phyloP scores from a whole-genome alignment of 2,113 vertebrate species.

The Odontophorus gujanensis region DNA sequence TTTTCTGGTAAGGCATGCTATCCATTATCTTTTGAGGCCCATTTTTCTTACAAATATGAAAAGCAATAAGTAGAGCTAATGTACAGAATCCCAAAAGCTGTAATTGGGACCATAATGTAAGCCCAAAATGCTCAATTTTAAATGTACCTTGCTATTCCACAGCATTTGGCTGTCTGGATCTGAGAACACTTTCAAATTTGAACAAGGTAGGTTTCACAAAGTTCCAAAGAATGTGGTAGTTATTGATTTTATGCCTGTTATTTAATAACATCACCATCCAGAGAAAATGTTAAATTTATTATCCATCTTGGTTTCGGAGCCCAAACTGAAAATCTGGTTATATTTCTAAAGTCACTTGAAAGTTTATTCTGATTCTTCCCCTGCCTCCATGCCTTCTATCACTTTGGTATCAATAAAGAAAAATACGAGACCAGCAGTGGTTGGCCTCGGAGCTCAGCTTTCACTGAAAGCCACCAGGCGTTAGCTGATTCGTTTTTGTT shows the following conservation, averaged over 20 bases:
- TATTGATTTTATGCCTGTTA: background rate
- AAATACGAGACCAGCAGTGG: background rate
- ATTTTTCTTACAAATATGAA: slow-evolving; percentile 63
- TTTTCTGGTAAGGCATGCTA: slow-evolving; percentile 52
- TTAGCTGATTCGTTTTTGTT: background rate
- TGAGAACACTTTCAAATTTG: background rate
- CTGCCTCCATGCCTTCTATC: background rate
- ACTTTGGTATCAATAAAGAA: background rate
- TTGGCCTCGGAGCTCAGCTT: background rate
- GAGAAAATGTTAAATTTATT: slow-evolving; percentile 7
- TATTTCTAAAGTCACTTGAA: background rate
- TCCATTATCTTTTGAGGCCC: slow-evolving; percentile 50
- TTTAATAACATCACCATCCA: background rate
- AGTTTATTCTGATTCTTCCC: background rate
- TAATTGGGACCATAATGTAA: slow-evolving; percentile 41
- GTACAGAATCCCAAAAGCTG: slow-evolving; percentile 49
- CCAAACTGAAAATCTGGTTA: background rate
- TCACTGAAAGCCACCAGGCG: background rate
- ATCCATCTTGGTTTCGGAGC: background rate
- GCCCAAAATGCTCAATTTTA: slow-evolving; percentile 13
- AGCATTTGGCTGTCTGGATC: background rate
- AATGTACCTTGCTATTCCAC: background rate
- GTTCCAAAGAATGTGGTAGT: background rate
- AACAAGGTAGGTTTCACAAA: background rate
- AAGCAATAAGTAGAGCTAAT: slow-evolving; percentile 31